Evolutionary conservation across 2,797 vertebrate genomes (phyloP).

Genomic region (Hafferia zeledoni): DNA sequence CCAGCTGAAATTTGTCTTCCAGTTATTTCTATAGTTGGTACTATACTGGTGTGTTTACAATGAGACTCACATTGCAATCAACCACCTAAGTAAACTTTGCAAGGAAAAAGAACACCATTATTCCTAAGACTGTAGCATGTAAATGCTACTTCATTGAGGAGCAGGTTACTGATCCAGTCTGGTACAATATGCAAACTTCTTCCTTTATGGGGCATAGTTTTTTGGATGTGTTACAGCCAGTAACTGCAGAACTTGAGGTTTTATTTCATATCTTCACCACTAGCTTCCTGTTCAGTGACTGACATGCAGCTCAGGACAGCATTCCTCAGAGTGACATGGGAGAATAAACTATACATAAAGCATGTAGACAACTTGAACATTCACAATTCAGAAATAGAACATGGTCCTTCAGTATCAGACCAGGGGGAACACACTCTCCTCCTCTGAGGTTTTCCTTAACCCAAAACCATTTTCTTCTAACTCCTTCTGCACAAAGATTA

Average conservation of each 20-base stretch:
- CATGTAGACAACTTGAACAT: neutral
- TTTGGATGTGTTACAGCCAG: neutral
- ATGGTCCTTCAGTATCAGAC: neutral
- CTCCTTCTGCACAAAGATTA: neutral
- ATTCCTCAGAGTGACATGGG: neutral
- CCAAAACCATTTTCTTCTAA: neutral
- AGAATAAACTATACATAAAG: neutral
- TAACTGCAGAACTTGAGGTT: neutral
- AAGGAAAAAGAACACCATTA: neutral
- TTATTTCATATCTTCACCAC: neutral
- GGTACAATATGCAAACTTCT: neutral
- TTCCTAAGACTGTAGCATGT: neutral
- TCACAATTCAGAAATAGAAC: neutral
- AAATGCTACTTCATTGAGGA: neutral
- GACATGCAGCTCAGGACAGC: neutral
- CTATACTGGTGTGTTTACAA: neutral
- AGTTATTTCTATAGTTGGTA: neutral
- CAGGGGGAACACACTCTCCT: neutral
- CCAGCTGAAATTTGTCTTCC: neutral
- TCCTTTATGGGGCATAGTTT: neutral
- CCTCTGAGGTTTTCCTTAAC: neutral
- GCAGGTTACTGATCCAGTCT: neutral
- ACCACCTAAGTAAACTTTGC: neutral
- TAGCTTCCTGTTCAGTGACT: neutral
- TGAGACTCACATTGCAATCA: neutral